Evolutionary conservation across 2,113 vertebrate species (phyloP).

Genomic region (Paratilapia polleni): DNA sequence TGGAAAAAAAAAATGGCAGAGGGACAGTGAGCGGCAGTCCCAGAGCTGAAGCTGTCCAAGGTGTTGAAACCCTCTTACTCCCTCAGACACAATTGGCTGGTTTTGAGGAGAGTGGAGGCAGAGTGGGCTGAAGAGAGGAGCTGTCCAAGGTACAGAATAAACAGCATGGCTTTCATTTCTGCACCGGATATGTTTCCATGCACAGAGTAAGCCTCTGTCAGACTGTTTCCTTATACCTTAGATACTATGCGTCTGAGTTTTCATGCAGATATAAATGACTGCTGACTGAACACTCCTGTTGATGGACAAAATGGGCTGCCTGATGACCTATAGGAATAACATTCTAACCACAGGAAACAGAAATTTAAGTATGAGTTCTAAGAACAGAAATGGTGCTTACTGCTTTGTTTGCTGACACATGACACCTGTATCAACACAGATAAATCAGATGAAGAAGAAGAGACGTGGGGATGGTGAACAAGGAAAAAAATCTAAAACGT

Average conservation of each 20-base stretch:
- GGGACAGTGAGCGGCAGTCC: neutral
- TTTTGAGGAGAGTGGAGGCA: neutral
- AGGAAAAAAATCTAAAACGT: conserved; percentile 5
- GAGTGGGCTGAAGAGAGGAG: conserved; percentile 17
- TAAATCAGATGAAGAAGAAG: neutral
- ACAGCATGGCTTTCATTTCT: conserved; percentile 15
- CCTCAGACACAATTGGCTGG: conserved; percentile 8
- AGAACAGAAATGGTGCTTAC: neutral
- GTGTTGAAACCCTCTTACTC: conserved; percentile 44
- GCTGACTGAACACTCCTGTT: neutral
- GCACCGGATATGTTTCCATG: conserved; percentile 4
- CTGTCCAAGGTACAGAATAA: conserved; percentile 51
- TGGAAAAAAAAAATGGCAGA: neutral
- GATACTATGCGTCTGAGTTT: neutral
- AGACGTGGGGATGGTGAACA: neutral
- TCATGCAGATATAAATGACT: neutral
- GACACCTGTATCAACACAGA: neutral
- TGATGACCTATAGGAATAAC: neutral
- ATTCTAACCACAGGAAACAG: rapidly evolving
- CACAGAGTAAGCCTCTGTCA: conserved; percentile 1
- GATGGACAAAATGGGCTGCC: neutral
- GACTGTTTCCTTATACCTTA: conserved; percentile 4
- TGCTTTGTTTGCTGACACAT: neutral
- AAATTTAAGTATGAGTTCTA: neutral
- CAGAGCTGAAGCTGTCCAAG: conserved; percentile 43